Base-by-base conservation (phyloP, 2,113 vertebrate species). In the Pseudorectes ferrugineus region DNA sequence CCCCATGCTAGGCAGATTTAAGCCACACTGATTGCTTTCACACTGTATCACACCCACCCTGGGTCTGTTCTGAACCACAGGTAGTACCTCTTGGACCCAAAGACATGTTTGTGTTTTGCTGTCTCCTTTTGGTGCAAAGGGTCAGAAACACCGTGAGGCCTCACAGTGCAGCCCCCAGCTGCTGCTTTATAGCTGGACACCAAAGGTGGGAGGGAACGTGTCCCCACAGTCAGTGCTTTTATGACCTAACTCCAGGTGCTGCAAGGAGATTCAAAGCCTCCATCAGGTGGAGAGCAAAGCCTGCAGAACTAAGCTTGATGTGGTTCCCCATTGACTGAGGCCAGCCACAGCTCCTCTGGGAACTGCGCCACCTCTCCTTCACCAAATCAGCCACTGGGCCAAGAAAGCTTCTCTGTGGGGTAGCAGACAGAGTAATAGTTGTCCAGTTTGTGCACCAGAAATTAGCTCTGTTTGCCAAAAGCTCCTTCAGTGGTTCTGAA, bases 121-220 rank as follows among this genome's bases (percentile, higher is more conserved):
- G 16, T 54, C 28, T 82, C 13, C 12, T 71, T 71, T 71, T 2
- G 1, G 23, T 49, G 40, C 48, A 29, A 54, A 76, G 48, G 23
- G 11, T 54, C 43, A 72, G 48, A 49, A 91, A 22, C 6, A 42
- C 33, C 0, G 0, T 5, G 36, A 52, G 33, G 28, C 16, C 13
- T 23, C 4, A 1, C 16, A 26, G 33, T 12, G 45, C 76, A 73
- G 36, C 33, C 40, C 40, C n/a, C 10, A 59, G 33, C 17, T 38
- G 24, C 2, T 0, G 12, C 35, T 40, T 86, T 49, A 18, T 6
- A 45, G 55, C 35, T 0, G 0, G 17, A 33, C 31, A 14, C 4
- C 0, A 2, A 58, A 82, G 35, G 8, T 40, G 59, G 35, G 59
- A 80, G 15, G 25, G 43, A 72, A 5, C 0, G 14, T 35, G 19